phyloP scores from a whole-genome alignment of 2,888 invertebrate genomes.

The Athalia rosae region DNA sequence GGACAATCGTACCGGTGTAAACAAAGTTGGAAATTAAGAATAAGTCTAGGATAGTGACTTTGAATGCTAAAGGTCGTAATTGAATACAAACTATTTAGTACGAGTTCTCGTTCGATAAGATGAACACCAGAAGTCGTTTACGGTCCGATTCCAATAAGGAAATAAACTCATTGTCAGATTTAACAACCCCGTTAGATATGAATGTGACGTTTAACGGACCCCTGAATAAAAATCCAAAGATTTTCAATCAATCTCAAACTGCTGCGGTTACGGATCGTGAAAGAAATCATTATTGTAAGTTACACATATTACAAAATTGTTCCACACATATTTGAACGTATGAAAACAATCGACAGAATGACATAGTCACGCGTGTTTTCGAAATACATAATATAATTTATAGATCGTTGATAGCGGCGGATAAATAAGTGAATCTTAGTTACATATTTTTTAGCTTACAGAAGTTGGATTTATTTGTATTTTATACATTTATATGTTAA shows the following conservation, averaged over 20 bases:
- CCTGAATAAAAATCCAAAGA: constrained; percentile 24
- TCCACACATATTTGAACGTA: not conserved
- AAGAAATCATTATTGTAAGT: constrained; percentile 3
- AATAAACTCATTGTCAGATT: constrained; percentile 14
- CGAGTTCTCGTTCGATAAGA: constrained; percentile 23
- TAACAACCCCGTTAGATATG: not conserved
- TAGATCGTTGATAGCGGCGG: no score
- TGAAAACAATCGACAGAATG: not conserved
- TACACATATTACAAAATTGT: not conserved
- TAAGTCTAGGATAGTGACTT: no score
- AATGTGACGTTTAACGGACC: not conserved
- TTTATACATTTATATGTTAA: not conserved
- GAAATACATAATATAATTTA: no score
- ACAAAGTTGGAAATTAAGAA: no score
- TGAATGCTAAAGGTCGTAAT: not conserved
- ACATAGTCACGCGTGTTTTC: no score
- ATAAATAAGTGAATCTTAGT: not conserved
- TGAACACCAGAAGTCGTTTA: constrained; percentile 42
- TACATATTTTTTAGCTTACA: not conserved
- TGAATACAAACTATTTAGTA: constrained; percentile 18
- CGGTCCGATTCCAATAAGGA: constrained; percentile 5
- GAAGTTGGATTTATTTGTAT: not conserved
- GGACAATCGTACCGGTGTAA: no score
- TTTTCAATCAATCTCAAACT: not conserved
- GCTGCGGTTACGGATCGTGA: not conserved